These are phyloP conservation scores for Chondrosia reniformis DNA, from an alignment of 37 sponge, comb jelly and placozoan genomes.

Conservation along the genomic window DNA sequence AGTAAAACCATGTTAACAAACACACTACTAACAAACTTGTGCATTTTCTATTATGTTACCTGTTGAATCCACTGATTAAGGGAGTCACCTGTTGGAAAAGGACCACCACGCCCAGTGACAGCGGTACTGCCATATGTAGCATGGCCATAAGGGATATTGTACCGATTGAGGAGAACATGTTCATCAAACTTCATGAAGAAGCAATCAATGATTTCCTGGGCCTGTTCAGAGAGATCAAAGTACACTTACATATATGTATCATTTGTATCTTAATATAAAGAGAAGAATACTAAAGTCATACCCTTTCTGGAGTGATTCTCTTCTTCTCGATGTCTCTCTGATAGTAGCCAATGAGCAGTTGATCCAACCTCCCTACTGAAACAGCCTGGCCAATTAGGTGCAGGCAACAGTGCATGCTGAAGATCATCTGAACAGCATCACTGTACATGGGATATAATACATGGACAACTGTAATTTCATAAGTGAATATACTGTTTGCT, in stretches of 20 bases:
- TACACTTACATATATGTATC: not conserved
- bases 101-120: conserved; percentile 45
- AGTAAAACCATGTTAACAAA: not conserved
- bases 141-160: conserved; percentile 46
- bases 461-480: too few relatives aligned
- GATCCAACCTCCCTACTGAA: conserved; percentile 44
- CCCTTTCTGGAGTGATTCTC: conserved; percentile 26
- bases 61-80: conserved; percentile 58
- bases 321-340: not conserved
- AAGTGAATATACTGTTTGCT: too few relatives aligned
- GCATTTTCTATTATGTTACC: not conserved
- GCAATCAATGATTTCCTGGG: conserved; percentile 45
- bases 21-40: not conserved
- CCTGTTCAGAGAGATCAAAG: conserved; percentile 7
- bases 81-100: conserved; percentile 49
- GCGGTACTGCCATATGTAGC: conserved; percentile 31
- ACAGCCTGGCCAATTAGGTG: conserved; percentile 43
- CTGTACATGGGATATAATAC: conserved; percentile 15
- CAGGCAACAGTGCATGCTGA: conserved; percentile 45
- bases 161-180: conserved; percentile 35
- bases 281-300: not conserved
- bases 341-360: conserved; percentile 37
- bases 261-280: not conserved
- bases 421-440: conserved; percentile 48
- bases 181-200: conserved; percentile 62